A percentile compares a stretch with the other conserved stretches of the same genome.
Evolutionary conservation across 2,888 invertebrate species (phyloP).

Genomic region (Lasioglossum leucozonium): DNA sequence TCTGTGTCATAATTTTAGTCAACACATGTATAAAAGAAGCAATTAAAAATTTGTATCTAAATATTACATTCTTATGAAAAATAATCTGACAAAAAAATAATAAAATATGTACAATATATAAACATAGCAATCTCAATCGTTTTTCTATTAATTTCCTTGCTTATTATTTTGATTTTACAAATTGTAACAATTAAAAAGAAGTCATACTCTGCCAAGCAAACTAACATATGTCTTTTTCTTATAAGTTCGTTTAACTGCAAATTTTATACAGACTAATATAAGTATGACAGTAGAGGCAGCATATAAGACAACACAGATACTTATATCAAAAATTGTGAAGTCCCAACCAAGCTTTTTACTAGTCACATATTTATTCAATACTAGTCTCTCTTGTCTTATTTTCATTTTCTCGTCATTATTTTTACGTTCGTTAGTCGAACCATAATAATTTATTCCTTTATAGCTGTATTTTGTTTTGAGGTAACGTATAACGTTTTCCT

Average conservation of each 20-base stretch:
- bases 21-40: slow-evolving; percentile 2
- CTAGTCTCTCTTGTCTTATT: slow-evolving; percentile 66
- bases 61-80: slow-evolving; percentile 12
- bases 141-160: slow-evolving; percentile 13
- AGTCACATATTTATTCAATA: slow-evolving; percentile 62
- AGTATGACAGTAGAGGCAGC: slow-evolving; percentile 91
- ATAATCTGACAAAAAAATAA: slow-evolving; percentile 8
- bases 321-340: slow-evolving; percentile 89
- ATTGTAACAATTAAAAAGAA: slow-evolving; percentile 27
- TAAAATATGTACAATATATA: slow-evolving; percentile 48
- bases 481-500: slow-evolving; percentile 88
- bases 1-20: slow-evolving; percentile 25
- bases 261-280: slow-evolving; percentile 90
- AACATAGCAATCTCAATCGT: slow-evolving; percentile 8
- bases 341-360: slow-evolving; percentile 83
- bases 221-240: slow-evolving; percentile 87
- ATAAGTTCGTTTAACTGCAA: slow-evolving; percentile 89
- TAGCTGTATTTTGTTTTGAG: slow-evolving; percentile 86
- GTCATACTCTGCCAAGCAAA: slow-evolving; percentile 61
- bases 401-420: slow-evolving; percentile 53
- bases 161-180: slow-evolving; percentile 6
- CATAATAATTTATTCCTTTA: slow-evolving; percentile 71
- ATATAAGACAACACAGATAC: slow-evolving; percentile 91
- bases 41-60: slow-evolving; percentile 14
- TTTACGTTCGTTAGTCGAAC: slow-evolving; percentile 45